phyloP scores from a whole-genome alignment of 37 sponge, comb jelly and placozoan species.

The Cliona cf. orientalis region DNA sequence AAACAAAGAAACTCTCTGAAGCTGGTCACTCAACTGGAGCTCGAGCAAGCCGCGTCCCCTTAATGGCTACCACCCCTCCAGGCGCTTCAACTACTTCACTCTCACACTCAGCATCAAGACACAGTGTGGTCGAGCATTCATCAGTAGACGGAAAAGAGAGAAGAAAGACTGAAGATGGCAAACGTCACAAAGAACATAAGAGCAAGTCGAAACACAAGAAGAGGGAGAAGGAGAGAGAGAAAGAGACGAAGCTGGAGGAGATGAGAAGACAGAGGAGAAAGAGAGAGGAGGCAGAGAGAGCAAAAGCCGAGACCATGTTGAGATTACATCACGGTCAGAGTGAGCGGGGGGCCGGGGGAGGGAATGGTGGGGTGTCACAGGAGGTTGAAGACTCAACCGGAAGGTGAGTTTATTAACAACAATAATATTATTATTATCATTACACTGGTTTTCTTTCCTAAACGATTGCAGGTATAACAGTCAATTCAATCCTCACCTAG shows the following conservation, averaged over 20 bases:
- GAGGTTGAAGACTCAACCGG: slow-evolving; percentile 34
- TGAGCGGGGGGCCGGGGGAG: neutral
- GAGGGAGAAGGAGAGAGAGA: slow-evolving; percentile 11
- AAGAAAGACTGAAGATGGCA: too few relatives aligned
- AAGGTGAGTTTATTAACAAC: too few relatives aligned
- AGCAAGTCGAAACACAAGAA: slow-evolving; percentile 4
- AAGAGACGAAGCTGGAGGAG: slow-evolving; percentile 39
- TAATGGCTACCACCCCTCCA: neutral
- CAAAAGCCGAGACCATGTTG: slow-evolving; percentile 41
- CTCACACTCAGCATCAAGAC: neutral
- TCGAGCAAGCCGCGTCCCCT: neutral
- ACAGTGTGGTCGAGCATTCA: too few relatives aligned
- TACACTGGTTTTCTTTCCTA: neutral
- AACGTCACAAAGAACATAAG: slow-evolving; percentile 27
- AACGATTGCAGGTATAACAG: slow-evolving; percentile 64
- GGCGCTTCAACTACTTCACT: neutral
- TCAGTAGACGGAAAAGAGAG: too few relatives aligned
- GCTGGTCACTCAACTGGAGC: neutral
- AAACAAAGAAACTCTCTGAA: slow-evolving; percentile 69
- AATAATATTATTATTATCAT: too few relatives aligned
- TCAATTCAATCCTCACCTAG: slow-evolving; percentile 83
- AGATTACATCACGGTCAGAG: slow-evolving; percentile 28
- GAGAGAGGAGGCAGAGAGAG: slow-evolving; percentile 74
- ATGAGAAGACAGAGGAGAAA: slow-evolving; percentile 67
- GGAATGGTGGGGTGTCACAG: neutral